Evolutionary conservation across 2,113 vertebrate species (phyloP), one percentile per base, ranked within the genome.

Genomic region (Rhea americana): DNA sequence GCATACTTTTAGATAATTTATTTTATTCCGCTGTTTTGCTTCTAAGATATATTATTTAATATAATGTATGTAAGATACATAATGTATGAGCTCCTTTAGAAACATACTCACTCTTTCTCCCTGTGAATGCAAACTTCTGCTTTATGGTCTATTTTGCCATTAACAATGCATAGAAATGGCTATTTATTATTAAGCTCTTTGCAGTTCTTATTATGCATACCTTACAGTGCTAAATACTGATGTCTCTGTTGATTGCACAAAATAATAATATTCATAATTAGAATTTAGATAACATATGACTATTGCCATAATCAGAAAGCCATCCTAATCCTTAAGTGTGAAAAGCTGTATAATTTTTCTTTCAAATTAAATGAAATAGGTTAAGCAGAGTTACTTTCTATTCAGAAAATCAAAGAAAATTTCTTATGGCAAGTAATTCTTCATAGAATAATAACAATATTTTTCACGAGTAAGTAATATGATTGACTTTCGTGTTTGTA

Each of bases 101-200:
- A 95, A 85, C 70, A 22, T 51, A 78, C 58, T 87, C 43, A 75
- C 26, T 73, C 26, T 81, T 87, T 77, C 56, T 78, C 90, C 51
- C 37, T 85, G 16, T 91, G 84, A 91, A 90, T 66, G 22, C 39
- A 81, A 47, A 73, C 14, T 39, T 92, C 50, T 73, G 26, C 45
- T 75, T 94, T 85, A 78, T 58, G 71, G 21, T 68, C 62, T 83
- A 7, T 90, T 94, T 95, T 96, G 35, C 32, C 45, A 68, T 70
- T 82, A 94, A 89, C 39, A 91, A 86, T 88, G 43, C 62, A 48
- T 84, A 63, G 50, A 45, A 89, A 82, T 67, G 39, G 15, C n/a
- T 75, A 37, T 58, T 91, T 86, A 19, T 75, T 79, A 72, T 61
- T 83, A 86, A 82, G 55, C 16, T 89, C 37, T 77, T 94, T 89